These are phyloP conservation scores for Macrotus californicus DNA, from an alignment of 2,113 vertebrate species.

Conservation along the genomic window DNA sequence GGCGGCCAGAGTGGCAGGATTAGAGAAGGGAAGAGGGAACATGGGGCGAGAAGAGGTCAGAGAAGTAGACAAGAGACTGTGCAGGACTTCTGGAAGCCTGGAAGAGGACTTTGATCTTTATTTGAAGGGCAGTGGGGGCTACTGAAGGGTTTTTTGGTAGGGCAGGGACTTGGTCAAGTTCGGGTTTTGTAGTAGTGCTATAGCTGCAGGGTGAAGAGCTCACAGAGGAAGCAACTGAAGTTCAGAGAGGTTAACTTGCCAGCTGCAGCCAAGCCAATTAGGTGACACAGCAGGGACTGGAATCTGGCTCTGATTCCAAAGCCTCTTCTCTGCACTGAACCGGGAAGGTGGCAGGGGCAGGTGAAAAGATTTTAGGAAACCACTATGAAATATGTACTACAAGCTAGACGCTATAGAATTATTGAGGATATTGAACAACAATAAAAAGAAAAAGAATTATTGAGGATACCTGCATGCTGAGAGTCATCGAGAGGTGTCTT, in stretches of 20 bases:
- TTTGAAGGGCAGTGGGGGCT: neutral
- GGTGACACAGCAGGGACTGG: neutral
- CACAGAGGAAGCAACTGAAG: neutral
- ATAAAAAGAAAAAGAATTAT: neutral
- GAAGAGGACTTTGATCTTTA: neutral
- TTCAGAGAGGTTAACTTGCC: slow-evolving; percentile 1
- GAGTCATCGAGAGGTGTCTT: neutral
- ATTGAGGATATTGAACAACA: neutral
- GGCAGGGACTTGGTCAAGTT: neutral
- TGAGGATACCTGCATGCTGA: neutral
- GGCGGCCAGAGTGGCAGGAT: neutral
- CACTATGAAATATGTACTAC: neutral
- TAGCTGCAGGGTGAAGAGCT: neutral
- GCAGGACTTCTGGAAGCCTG: neutral
- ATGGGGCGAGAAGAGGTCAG: neutral
- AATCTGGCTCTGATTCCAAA: slow-evolving; percentile 1
- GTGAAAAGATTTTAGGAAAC: slow-evolving; percentile 13
- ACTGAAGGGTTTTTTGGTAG: neutral
- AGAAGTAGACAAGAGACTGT: neutral
- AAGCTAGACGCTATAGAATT: neutral
- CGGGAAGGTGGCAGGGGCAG: neutral
- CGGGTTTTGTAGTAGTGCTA: neutral
- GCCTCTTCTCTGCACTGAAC: neutral
- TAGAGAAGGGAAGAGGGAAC: neutral
- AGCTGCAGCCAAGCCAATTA: neutral